Evolutionary conservation across 2,888 invertebrate species (phyloP).

Genomic region (Portevinia maculata): DNA sequence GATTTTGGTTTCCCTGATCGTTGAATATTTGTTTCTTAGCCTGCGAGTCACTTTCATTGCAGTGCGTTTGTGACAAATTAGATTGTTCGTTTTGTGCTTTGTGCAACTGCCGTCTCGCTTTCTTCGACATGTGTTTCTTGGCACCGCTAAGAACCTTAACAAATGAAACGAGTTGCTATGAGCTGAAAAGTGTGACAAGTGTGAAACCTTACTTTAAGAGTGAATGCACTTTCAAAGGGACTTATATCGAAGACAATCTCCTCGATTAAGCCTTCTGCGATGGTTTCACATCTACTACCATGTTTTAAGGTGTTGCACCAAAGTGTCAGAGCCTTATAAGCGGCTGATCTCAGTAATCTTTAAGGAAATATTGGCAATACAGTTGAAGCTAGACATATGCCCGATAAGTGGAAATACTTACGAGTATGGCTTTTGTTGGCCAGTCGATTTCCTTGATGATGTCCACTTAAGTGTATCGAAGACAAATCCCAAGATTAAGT

Average conservation of each 20-base stretch:
- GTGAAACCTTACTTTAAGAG: conserved; percentile 74
- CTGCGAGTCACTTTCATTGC: conserved; percentile 73
- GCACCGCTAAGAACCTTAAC: conserved; percentile 77
- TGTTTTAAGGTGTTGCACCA: conserved; percentile 77
- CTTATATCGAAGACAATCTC: conserved; percentile 77
- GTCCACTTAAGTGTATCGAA: conserved; percentile 79
- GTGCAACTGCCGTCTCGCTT: conserved; percentile 78
- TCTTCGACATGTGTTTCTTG: conserved; percentile 79
- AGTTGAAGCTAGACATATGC: conserved; percentile 38
- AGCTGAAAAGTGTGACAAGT: no score
- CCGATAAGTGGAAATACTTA: conserved; percentile 67
- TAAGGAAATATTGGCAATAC: conserved; percentile 74
- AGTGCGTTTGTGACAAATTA: conserved; percentile 76
- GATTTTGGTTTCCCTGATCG: conserved; percentile 75
- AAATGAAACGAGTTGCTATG: no score
- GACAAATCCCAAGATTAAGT: conserved; percentile 75
- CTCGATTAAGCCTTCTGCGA: conserved; percentile 76
- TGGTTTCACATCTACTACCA: conserved; percentile 77
- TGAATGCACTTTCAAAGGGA: conserved; percentile 77
- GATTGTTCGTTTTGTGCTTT: conserved; percentile 79
- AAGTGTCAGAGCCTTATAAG: conserved; percentile 76
- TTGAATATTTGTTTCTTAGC: conserved; percentile 72
- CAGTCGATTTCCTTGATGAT: conserved; percentile 75
- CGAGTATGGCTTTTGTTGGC: conserved; percentile 76
- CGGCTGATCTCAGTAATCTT: conserved; percentile 75